A percentile compares a stretch with the other conserved stretches of the same genome.
These are phyloP conservation scores for Donacobius atricapilla DNA, from an alignment of 2,113 vertebrate genomes.

Conservation along the genomic window DNA sequence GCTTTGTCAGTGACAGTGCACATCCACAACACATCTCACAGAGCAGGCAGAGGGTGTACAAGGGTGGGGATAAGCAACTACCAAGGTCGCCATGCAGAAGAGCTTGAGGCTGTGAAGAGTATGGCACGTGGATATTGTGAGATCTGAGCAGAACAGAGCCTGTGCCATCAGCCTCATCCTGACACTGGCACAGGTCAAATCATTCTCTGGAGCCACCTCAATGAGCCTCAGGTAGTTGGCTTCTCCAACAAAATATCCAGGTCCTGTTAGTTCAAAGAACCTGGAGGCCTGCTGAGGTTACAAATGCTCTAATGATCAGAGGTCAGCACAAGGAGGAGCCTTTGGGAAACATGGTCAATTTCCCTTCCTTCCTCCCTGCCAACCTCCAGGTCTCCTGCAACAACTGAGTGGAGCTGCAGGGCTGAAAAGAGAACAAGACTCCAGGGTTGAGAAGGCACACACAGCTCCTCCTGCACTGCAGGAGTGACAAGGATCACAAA, in stretches of 20 bases:
- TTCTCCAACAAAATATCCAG: background rate
- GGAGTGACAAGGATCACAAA: background rate
- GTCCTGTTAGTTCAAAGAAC: background rate
- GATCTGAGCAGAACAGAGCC: background rate
- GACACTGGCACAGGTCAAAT: background rate
- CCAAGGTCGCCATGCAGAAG: background rate
- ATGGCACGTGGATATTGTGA: background rate
- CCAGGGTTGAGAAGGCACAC: background rate
- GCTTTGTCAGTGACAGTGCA: background rate
- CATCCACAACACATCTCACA: background rate
- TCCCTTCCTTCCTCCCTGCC: background rate
- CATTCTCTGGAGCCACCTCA: background rate
- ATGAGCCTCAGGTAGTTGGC: background rate
- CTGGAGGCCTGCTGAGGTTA: background rate
- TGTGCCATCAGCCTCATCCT: fast-evolving
- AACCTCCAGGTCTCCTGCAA: background rate
- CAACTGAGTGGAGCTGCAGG: background rate
- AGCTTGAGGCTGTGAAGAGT: background rate
- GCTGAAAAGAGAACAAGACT: background rate
- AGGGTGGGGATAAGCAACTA: background rate
- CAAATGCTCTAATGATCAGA: background rate
- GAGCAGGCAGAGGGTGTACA: background rate
- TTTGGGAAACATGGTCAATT: background rate
- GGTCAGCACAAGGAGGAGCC: background rate
- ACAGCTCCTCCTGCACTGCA: background rate